A percentile compares a stretch with the other conserved stretches of the same genome.
Evolutionary conservation across 2,888 invertebrate species (phyloP).

Genomic region (Gymnoscelis rufifasciata): DNA sequence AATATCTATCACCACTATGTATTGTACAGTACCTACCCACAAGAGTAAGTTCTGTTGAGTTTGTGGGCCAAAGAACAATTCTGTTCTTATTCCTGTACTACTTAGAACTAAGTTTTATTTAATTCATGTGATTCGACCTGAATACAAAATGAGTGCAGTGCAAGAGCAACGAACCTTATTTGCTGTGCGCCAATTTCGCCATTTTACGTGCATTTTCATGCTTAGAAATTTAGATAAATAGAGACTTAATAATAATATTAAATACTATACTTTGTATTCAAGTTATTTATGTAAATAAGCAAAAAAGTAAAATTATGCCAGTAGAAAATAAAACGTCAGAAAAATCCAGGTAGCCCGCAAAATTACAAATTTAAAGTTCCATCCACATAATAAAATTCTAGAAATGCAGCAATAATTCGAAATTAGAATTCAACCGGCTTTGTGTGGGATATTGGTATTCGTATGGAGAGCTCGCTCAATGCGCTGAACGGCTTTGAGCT

Average conservation of each 20-base stretch:
- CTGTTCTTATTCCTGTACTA: not conserved
- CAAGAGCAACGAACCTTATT: slow-evolving; percentile 12
- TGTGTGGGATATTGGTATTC: slow-evolving; percentile 38
- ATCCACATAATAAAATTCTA: slow-evolving; percentile 21
- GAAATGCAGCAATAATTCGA: slow-evolving; percentile 26
- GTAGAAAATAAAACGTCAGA: no score
- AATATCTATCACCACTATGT: no score
- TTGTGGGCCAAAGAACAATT: no score
- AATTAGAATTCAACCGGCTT: slow-evolving; percentile 44
- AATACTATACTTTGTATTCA: no score
- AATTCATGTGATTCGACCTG: slow-evolving; percentile 15
- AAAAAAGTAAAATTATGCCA: no score
- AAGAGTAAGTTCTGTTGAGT: no score
- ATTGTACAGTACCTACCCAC: no score
- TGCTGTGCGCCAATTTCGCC: slow-evolving; percentile 4
- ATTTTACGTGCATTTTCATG: no score
- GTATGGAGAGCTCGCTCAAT: slow-evolving; percentile 36
- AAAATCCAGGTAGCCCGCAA: no score
- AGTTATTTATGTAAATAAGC: no score
- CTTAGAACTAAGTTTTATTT: slow-evolving; percentile 2
- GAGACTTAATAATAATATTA: no score
- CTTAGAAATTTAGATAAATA: no score
- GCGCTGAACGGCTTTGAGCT: slow-evolving; percentile 33
- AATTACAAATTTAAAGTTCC: slow-evolving; percentile 16
- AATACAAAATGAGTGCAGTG: slow-evolving; percentile 11